Percentiles rank a stretch among this genome's conserved stretches.
phyloP scores from a whole-genome alignment of 1,140 invertebrate species.

The Epicauta chinensis region DNA sequence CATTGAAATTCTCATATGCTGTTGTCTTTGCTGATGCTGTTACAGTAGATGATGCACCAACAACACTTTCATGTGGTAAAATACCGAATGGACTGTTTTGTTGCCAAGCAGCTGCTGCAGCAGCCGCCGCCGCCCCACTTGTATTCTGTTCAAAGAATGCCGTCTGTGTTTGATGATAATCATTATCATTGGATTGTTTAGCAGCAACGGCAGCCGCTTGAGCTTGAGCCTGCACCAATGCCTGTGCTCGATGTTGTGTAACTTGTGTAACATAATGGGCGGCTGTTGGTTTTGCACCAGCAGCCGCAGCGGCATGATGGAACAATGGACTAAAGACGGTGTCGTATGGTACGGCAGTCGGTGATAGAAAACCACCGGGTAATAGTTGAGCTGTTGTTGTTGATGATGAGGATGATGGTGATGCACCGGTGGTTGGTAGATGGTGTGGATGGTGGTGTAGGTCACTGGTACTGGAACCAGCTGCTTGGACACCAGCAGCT shows the following conservation, averaged over 20 bases:
- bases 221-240: slow-evolving; percentile 37
- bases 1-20: slow-evolving; percentile 62
- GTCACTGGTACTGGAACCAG: slow-evolving; percentile 39
- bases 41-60: slow-evolving; percentile 56
- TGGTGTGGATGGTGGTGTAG: slow-evolving; percentile 58
- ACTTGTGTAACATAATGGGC: slow-evolving; percentile 50
- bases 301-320: slow-evolving; percentile 55
- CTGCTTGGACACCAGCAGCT: slow-evolving; percentile 51
- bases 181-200: slow-evolving; percentile 48
- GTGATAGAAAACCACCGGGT: slow-evolving; percentile 60
- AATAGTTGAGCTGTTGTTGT: slow-evolving; percentile 57
- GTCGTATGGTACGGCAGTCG: slow-evolving; percentile 61
- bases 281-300: slow-evolving; percentile 48
- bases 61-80: slow-evolving; percentile 68
- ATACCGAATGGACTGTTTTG: slow-evolving; percentile 70
- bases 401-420: slow-evolving; percentile 21
- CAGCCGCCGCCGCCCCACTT: slow-evolving; percentile 43
- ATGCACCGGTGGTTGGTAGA: slow-evolving; percentile 48
- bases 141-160: slow-evolving; percentile 59
- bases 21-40: slow-evolving; percentile 53
- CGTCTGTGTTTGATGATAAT: slow-evolving; percentile 48
- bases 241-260: slow-evolving; percentile 46
- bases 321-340: slow-evolving; percentile 65
- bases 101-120: slow-evolving; percentile 55
- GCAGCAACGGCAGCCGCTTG: slow-evolving; percentile 45